Percentiles rank a stretch among this genome's conserved stretches.
Conservation (phyloP, 2,113 vertebrate genomes). For the Prionailurus bengalensis region DNA sequence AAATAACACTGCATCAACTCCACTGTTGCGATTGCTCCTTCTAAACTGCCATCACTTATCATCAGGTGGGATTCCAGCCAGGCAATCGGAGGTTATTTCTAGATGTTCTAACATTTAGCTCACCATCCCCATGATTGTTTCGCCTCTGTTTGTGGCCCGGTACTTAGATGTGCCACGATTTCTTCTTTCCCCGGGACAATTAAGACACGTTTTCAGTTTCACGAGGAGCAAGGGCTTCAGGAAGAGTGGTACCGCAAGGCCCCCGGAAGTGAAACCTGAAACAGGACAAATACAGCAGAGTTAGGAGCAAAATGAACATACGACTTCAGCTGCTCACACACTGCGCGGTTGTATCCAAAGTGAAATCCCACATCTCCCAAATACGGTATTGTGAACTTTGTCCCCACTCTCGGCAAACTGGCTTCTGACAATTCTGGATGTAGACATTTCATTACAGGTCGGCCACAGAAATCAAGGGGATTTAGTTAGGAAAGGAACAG, state of each 20-base stretch:
- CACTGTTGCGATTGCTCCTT: not conserved
- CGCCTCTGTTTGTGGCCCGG: not conserved
- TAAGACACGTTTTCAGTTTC: slow-evolving; percentile 89
- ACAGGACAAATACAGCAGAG: not conserved
- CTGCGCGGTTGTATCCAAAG: not conserved
- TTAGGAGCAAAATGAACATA: not conserved
- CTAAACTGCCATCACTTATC: not conserved
- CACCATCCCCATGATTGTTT: not conserved
- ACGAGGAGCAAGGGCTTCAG: slow-evolving; percentile 92
- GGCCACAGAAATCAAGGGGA: not conserved
- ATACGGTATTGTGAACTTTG: not conserved
- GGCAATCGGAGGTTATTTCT: not conserved
- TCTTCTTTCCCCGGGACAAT: slow-evolving; percentile 27
- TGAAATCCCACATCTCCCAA: not conserved
- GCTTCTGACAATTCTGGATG: not conserved
- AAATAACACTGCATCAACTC: not conserved
- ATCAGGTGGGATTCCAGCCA: not conserved
- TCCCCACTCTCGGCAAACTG: not conserved
- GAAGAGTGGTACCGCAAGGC: slow-evolving; percentile 94
- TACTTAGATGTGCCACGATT: not conserved
- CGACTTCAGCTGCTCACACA: not conserved
- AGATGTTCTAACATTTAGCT: not conserved
- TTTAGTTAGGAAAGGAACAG: not conserved
- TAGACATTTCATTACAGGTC: not conserved
- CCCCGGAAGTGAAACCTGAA: slow-evolving; percentile 96